Base-by-base conservation (phyloP, 2,797 vertebrate species). In the Vultur gryphus region DNA sequence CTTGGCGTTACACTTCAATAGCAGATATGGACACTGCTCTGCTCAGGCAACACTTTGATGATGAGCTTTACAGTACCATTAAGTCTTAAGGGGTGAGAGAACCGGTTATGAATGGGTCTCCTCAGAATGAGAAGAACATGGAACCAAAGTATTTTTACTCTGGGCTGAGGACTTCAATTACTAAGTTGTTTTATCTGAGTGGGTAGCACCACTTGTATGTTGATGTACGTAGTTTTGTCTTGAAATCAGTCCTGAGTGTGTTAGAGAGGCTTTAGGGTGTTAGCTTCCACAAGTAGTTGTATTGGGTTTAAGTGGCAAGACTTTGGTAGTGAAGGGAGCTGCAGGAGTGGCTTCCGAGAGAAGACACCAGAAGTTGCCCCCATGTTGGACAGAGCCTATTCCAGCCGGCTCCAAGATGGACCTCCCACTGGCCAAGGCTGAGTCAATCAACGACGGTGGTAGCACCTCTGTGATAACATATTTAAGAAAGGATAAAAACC, bases 371-470 rank as follows among this genome's bases (percentile, higher is more conserved):
- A 59, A 59, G 26, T 10, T 65, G 12, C 19, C 16, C 18, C 25
- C 29, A 35, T 20, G 43, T 66, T 2, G 1, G 19, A 64, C 25
- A 57, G 10, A 66, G 4, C 12, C 28, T 28, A 7, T 46, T 64
- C 23, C 59, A 73, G 39, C 14, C 2, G 1, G 16, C 33, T 54
- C 28, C 28, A 28, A 39, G 23, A 55, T 2, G 2, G 23, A 54
- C n/a, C 11, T 1, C 1, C 13, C 1, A 4, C 20, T 35, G 25
- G 10, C 8, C 43, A 66, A 66, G 35, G 26, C 31, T 16, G 21
- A 72, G 17, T 11, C 49, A 9, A 31, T 49, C 35, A 65, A 13
- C 1, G 2, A 29, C 0, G 3, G 17, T 1, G 35, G 31, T 29
- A 71, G 12, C 5, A 2, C 20, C 13, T 41, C 13, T 48, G 21